A percentile compares a stretch with the other conserved stretches of the same genome.
These are phyloP conservation scores for Amphiprion ocellaris DNA, from an alignment of 2,113 vertebrate species.

Conservation along the genomic window DNA sequence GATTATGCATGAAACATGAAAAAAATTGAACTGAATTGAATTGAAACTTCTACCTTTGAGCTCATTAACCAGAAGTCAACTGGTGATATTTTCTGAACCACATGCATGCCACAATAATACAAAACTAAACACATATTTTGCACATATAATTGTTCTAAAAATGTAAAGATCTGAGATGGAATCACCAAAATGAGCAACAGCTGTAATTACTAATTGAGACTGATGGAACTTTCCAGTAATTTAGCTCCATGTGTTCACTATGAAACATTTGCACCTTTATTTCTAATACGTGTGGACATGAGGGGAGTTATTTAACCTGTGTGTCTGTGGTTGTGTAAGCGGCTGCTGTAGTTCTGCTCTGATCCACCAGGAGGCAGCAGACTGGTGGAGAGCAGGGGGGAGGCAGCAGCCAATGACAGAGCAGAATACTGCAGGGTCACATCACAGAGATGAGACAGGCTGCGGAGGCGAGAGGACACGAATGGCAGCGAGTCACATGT, in stretches of 20 bases:
- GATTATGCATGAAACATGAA: no score
- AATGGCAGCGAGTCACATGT: slow-evolving; percentile 9
- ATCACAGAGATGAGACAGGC: neutral
- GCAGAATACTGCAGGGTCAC: slow-evolving; percentile 45
- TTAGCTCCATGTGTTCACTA: no score
- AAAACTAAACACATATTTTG: no score
- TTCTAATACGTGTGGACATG: neutral
- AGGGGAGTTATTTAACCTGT: neutral
- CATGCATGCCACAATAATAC: no score
- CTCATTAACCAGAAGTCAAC: no score
- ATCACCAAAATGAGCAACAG: no score
- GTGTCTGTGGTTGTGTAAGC: slow-evolving; percentile 8
- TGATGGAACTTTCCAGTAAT: no score
- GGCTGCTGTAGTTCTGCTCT: slow-evolving; percentile 4
- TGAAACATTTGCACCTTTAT: neutral
- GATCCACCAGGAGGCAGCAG: slow-evolving; percentile 36
- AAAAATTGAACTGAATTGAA: no score
- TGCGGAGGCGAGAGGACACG: neutral
- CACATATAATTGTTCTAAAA: no score
- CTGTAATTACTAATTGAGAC: neutral
- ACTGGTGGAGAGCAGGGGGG: neutral
- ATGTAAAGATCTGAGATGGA: no score
- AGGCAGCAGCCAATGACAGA: slow-evolving; percentile 50
- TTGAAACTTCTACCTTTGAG: no score
- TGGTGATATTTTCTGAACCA: no score